These are phyloP conservation scores for Drosophila leontia DNA, from an alignment of 1,140 invertebrate genomes.

Conservation along the genomic window DNA sequence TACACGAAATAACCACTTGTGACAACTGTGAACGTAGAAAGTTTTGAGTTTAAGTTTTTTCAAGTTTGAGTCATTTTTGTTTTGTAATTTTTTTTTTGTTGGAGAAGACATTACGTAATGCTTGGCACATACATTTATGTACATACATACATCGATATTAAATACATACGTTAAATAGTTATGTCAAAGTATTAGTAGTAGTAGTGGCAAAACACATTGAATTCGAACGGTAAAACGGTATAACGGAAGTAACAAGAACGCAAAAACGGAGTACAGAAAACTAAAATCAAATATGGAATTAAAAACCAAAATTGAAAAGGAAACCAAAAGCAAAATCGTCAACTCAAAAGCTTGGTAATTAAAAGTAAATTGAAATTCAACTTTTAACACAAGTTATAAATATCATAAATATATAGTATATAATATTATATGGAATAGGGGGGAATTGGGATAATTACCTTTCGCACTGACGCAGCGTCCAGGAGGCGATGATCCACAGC, in stretches of 20 bases:
- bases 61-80: conserved; percentile 18
- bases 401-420: conserved; percentile 29
- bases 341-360: conserved; percentile 7
- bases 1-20: conserved; percentile 9
- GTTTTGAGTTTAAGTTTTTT: conserved; percentile 31
- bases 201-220: conserved; percentile 52
- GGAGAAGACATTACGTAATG: conserved; percentile 65
- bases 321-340: background rate
- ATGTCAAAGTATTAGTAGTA: conserved; percentile 42
- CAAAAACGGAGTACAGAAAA: conserved; percentile 26
- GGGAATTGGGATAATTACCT: conserved; percentile 89
- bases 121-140: conserved; percentile 74
- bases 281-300: conserved; percentile 5
- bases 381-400: conserved; percentile 21
- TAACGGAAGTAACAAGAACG: conserved; percentile 34
- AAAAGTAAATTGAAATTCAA: conserved; percentile 7
- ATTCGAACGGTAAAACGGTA: conserved; percentile 38
- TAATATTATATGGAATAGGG: conserved; percentile 31
- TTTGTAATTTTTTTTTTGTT: conserved; percentile 28
- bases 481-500: conserved; percentile 99
- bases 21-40: conserved; percentile 13
- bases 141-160: conserved; percentile 60
- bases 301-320: conserved; percentile 17
- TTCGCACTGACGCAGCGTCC: conserved; percentile 99
- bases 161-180: conserved; percentile 46